phyloP scores from a whole-genome alignment of 1,140 invertebrate genomes.

The Alviniconcha marisindica region DNA sequence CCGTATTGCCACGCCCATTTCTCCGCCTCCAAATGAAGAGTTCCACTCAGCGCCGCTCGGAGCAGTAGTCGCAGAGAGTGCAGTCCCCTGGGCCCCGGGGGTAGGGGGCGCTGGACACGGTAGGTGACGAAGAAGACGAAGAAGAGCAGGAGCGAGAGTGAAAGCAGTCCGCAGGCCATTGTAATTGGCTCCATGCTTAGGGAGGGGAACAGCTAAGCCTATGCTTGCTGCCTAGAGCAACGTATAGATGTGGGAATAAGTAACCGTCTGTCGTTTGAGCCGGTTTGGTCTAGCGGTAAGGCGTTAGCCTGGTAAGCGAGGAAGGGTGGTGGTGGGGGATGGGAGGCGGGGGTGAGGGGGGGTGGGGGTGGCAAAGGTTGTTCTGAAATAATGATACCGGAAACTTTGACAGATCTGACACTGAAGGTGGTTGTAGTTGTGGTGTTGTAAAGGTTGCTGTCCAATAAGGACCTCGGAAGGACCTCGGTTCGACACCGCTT shows the following conservation, averaged over 20 bases:
- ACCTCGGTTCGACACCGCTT: too few relatives aligned
- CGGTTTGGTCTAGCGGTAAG: too few relatives aligned
- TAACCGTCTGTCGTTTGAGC: not conserved
- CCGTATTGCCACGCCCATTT: not conserved
- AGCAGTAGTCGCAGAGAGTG: not conserved
- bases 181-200: not conserved
- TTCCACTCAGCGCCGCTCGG: not conserved
- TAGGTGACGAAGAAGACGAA: not conserved
- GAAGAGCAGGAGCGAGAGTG: not conserved
- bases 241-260: not conserved
- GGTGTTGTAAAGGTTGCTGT: too few relatives aligned
- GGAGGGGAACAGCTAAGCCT: not conserved
- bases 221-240: not conserved
- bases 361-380: too few relatives aligned
- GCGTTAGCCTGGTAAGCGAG: too few relatives aligned
- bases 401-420: too few relatives aligned
- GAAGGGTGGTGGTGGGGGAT: too few relatives aligned
- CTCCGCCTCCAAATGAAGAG: conserved; percentile 9
- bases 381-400: too few relatives aligned
- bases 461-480: too few relatives aligned
- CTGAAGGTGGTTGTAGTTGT: too few relatives aligned
- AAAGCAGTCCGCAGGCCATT: not conserved
- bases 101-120: not conserved
- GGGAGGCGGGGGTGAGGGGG: too few relatives aligned
- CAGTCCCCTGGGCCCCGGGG: not conserved